Evolutionary conservation across 2,113 vertebrate species (phyloP), one percentile per base, ranked within the genome.

Genomic region (Corythaeola cristata): DNA sequence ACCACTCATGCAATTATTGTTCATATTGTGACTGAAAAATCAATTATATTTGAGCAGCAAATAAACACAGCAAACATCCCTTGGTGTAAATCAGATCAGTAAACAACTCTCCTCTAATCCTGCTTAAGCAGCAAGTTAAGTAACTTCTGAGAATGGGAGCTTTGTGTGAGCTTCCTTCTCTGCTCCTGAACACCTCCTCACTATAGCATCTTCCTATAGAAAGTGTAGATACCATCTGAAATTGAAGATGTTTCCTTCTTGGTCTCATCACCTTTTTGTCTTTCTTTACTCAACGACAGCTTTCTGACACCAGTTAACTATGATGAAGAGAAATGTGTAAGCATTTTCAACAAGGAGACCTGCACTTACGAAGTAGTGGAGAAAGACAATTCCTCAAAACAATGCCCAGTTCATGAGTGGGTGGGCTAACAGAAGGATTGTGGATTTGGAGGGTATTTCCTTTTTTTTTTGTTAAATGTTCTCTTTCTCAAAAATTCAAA

Each of bases 301-400:
- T 89, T 32, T 32, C 0, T 0, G 11, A 76, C 0, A 41, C 95
- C 97, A 30, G 5, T 0, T 1, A 8, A 0, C 35, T 97, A 71
- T 0, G 79, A 97, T 11, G 0, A 45, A 68, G 23, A 95, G 55
- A 92, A 96, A 44, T 97, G 96, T 33, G 24, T 72, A 45, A 47
- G 15, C 2, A 78, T 96, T 88, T 96, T 97, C 81, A 49, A 63
- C 71, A 33, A 95, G 32, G 23, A 89, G 9, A 78, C 56, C 19
- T 98, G 97, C 68, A 64, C 63, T 45, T 97, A 90, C 5, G 66
- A 69, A 80, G 87, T 96, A 47, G 94, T 96, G 35, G 83, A 96
- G 74, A 98, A 98, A 69, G 9, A 74, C 7, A 44, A 97, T 64
- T 69, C 67, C 66, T 96, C 96, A 23, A 95, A 95, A 80, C 71